Evolutionary conservation across 2,888 invertebrate genomes (phyloP), one percentile per base, ranked within the genome.

Genomic region (Macropis europaea): DNA sequence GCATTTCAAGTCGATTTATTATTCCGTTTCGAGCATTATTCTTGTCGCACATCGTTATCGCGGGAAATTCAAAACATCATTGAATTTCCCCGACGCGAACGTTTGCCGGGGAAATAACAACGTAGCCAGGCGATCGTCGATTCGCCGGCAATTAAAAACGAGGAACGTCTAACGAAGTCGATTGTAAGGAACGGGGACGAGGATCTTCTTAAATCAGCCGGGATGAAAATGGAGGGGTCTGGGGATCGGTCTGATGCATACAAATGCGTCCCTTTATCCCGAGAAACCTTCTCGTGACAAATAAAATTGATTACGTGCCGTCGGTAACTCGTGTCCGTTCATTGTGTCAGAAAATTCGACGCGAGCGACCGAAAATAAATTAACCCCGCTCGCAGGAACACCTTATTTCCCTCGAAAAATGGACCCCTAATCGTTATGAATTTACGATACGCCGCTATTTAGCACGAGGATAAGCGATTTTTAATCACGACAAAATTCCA

Each of bases 121-220:
- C n/a, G n/a, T n/a, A n/a, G n/a, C n/a, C n/a, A n/a, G n/a, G n/a
- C n/a, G n/a, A 45, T 47, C 34, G 42, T 62, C 43, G 57, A 73
- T 60, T 54, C 30, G 54, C 30, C 36, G 22, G 54, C 73, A 66
- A 73, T 76, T 69, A 76, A 66, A 73, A 69, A 59, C 50, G 60
- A 53, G 56, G 45, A 68, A 50, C 67, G 59, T 54, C 67, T 75
- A 72, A 57, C 67, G 74, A 74, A 64, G 57, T 50, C 56, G 61
- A 76, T 62, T 66, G 72, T 66, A 13, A 11, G 15, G 24, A 52
- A 40, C 38, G 28, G 9, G 30, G 26, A 13, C 7, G 26, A 32
- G 38, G 15, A 36, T 36, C 59, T 32, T 66, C 34, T 45, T 53
- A 52, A 53, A 53, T 36, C 24, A 7, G 32, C 36, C 9, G 34